Percentiles rank a stretch among this genome's conserved stretches.
These are phyloP conservation scores for Tenrec ecaudatus DNA, from an alignment of 2,113 vertebrate genomes.

Conservation along the genomic window DNA sequence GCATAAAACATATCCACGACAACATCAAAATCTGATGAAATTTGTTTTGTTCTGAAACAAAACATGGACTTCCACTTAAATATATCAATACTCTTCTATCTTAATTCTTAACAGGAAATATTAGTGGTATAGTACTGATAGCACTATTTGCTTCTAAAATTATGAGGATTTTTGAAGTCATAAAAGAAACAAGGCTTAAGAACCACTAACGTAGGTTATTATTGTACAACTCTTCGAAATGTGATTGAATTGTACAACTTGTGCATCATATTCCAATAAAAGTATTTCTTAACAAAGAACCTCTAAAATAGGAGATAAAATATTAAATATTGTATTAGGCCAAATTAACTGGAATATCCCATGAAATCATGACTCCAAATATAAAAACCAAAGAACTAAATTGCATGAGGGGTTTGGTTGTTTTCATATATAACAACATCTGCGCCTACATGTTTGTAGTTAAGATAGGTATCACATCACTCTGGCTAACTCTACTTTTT, in stretches of 20 bases:
- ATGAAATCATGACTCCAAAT: too few relatives aligned
- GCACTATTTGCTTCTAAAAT: background rate
- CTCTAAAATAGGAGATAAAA: too few relatives aligned
- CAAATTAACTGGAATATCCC: too few relatives aligned
- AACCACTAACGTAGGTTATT: background rate
- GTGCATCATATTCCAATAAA: too few relatives aligned
- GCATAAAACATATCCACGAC: too few relatives aligned
- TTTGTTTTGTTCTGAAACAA: constrained; percentile 23
- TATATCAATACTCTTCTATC: background rate
- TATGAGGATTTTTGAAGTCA: background rate
- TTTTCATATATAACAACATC: too few relatives aligned
- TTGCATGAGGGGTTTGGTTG: background rate
- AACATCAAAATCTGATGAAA: background rate
- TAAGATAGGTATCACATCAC: background rate
- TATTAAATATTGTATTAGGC: too few relatives aligned
- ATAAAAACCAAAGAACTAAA: background rate
- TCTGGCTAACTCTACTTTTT: background rate
- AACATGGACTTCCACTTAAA: background rate
- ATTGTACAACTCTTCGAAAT: background rate
- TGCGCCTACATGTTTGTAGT: background rate
- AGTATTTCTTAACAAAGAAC: too few relatives aligned
- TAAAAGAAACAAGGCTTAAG: background rate
- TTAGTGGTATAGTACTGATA: background rate
- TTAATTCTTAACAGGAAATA: background rate
- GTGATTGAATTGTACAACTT: too few relatives aligned